Percentiles rank a stretch among this genome's conserved stretches.
phyloP scores from a whole-genome alignment of 2,888 invertebrate genomes.

The Stratiomys singularior region DNA sequence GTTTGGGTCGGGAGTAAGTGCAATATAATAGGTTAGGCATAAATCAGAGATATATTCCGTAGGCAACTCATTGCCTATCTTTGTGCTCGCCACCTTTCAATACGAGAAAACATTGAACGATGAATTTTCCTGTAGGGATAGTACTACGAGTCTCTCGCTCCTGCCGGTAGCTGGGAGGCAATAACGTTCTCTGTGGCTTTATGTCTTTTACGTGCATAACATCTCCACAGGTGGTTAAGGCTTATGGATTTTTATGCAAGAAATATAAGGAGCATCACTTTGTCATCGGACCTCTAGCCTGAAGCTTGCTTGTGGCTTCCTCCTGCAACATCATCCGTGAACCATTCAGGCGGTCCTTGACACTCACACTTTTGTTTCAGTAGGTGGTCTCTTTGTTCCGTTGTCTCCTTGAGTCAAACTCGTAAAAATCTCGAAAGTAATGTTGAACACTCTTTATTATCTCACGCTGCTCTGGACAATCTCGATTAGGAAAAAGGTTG shows the following conservation, averaged over 20 bases:
- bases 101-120: too few species aligned
- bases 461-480: too few species aligned
- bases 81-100: too few species aligned
- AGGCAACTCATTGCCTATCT: too few species aligned
- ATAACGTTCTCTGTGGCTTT: conserved; percentile 49
- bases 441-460: not conserved
- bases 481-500: too few species aligned
- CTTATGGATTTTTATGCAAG: conserved; percentile 50
- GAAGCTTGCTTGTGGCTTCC: not conserved
- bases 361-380: not conserved
- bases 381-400: conserved; percentile 8
- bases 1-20: too few species aligned
- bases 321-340: not conserved
- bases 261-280: conserved; percentile 50
- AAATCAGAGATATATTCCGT: too few species aligned
- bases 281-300: conserved; percentile 47
- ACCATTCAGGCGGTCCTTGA: conserved; percentile 1
- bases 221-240: conserved; percentile 52
- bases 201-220: conserved; percentile 51
- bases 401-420: not conserved
- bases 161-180: conserved; percentile 45
- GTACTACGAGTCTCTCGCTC: not conserved
- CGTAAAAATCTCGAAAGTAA: conserved; percentile 18
- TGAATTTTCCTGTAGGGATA: not conserved
- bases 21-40: too few species aligned